A percentile compares a stretch with the other conserved stretches of the same genome.
phyloP scores from a whole-genome alignment of 2,888 invertebrate genomes.

The Heliconius erato region DNA sequence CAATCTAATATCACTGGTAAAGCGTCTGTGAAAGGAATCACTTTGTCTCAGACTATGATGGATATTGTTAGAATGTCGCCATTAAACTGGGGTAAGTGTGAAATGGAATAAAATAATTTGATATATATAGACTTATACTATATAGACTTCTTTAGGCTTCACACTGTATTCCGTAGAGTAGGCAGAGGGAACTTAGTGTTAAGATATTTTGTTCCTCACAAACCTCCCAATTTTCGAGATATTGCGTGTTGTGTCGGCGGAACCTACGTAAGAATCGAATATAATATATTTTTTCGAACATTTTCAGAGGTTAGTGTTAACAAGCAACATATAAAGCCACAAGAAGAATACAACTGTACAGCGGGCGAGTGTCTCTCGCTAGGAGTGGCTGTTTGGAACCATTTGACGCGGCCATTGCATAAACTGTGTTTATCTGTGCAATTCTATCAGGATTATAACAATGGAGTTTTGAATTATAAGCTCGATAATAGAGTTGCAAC shows the following conservation, averaged over 20 bases:
- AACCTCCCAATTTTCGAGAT: not conserved
- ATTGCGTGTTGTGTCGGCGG: not conserved
- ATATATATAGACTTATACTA: no score
- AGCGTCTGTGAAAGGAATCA: conserved; percentile 93
- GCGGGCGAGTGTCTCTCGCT: conserved; percentile 93
- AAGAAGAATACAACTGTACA: conserved; percentile 91
- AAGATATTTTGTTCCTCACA: not conserved
- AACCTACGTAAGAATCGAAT: not conserved
- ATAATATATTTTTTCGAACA: not conserved
- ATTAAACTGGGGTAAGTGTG: conserved; percentile 92
- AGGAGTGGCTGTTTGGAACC: conserved; percentile 91
- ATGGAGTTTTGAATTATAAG: conserved; percentile 93
- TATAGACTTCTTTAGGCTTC: no score
- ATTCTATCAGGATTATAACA: conserved; percentile 96
- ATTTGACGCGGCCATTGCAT: conserved; percentile 89
- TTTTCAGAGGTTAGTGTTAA: conserved; percentile 92
- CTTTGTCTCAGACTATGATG: conserved; percentile 93
- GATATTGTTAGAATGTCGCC: conserved; percentile 96
- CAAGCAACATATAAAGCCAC: conserved; percentile 90
- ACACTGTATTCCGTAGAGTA: not conserved
- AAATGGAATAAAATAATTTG: not conserved
- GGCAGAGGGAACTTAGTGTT: not conserved
- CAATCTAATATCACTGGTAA: conserved; percentile 90
- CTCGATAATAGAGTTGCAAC: conserved; percentile 93
- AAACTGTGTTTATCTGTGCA: conserved; percentile 91